Conservation (phyloP, 2,888 invertebrate genomes). For the Silvanus unidentatus region DNA sequence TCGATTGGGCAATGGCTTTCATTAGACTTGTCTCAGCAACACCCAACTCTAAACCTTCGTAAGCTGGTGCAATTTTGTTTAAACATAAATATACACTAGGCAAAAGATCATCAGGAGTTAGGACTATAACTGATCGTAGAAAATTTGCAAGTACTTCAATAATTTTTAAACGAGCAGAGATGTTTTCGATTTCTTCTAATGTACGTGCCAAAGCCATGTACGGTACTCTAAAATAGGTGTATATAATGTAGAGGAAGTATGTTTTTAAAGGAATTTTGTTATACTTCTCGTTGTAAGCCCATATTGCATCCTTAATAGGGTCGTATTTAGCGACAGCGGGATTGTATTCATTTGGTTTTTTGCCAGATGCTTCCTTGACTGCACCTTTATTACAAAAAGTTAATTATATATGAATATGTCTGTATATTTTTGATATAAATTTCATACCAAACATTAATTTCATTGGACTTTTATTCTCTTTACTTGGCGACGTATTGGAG, state of each 20-base stretch:
- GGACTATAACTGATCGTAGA: constrained; percentile 80
- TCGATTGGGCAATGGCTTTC: constrained; percentile 88
- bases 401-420: too few species aligned
- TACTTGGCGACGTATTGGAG: neutral
- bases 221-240: constrained; percentile 63
- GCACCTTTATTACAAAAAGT: too few species aligned
- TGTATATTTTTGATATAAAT: too few species aligned
- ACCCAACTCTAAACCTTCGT: constrained; percentile 89
- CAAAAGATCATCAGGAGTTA: constrained; percentile 85
- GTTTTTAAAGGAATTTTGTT: constrained; percentile 17
- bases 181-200: constrained; percentile 82
- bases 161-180: constrained; percentile 80
- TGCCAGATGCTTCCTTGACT: constrained; percentile 7
- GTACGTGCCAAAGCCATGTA: constrained; percentile 89
- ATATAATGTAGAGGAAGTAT: neutral
- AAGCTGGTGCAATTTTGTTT: constrained; percentile 94
- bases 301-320: constrained; percentile 77
- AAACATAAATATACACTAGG: constrained; percentile 89
- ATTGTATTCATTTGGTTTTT: constrained; percentile 52
- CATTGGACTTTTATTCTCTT: constrained; percentile 2
- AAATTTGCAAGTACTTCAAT: constrained; percentile 89
- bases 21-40: constrained; percentile 90
- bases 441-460: constrained; percentile 1
- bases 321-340: constrained; percentile 70
- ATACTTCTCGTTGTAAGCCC: constrained; percentile 67